Conservation (phyloP, 2,888 invertebrate genomes). For the Vesta saturnalis region DNA sequence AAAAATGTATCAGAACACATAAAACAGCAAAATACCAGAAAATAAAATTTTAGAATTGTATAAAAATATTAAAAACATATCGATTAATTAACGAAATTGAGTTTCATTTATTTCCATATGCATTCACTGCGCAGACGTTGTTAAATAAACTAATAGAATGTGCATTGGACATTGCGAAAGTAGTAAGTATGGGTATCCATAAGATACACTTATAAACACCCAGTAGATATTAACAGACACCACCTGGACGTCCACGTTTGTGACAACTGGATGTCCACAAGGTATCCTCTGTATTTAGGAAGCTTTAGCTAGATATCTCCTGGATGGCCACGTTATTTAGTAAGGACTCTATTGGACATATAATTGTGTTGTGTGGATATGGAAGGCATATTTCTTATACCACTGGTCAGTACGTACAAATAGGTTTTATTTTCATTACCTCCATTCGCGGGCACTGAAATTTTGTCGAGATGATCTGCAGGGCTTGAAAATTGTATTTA, state of each 20-base stretch:
- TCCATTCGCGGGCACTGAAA: no score
- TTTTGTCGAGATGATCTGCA: no score
- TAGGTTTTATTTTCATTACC: no score
- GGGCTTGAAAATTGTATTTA: no score
- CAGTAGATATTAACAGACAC: neutral
- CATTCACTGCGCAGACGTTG: neutral
- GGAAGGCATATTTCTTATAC: no score
- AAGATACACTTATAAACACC: neutral
- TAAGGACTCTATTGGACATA: neutral
- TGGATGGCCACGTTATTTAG: neutral
- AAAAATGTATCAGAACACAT: neutral
- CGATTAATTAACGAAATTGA: slow-evolving; percentile 1
- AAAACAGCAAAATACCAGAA: neutral
- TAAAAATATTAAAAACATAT: no score
- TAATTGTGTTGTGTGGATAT: neutral
- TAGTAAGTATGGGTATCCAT: neutral
- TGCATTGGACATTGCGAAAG: neutral
- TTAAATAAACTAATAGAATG: neutral
- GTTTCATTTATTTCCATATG: neutral
- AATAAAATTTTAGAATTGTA: neutral
- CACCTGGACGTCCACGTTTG: neutral
- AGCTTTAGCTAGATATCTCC: neutral
- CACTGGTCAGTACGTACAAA: no score
- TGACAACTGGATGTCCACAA: slow-evolving; percentile 5
- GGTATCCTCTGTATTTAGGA: slow-evolving; percentile 1